Conservation (phyloP, 2,797 vertebrate genomes). For the Ciconia nigra region DNA sequence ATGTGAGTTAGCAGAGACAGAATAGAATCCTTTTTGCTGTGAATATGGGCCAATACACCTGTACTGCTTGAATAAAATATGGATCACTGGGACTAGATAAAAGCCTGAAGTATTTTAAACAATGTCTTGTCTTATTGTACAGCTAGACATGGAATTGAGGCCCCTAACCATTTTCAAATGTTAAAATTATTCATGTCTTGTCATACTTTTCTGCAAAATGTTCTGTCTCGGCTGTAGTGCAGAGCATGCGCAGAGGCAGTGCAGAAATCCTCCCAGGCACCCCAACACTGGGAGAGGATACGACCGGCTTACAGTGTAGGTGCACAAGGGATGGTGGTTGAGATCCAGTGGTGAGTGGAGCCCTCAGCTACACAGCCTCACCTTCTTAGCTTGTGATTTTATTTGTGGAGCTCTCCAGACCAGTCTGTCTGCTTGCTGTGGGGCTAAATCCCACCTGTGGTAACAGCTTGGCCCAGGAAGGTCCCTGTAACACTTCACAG, state of each 20-base stretch:
- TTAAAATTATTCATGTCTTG: background rate
- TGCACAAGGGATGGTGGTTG: background rate
- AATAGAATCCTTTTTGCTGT: background rate
- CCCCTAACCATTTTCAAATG: background rate
- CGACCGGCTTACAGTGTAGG: accelerated
- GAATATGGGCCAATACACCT: background rate
- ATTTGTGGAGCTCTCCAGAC: background rate
- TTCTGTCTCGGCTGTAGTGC: background rate
- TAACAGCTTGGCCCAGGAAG: background rate
- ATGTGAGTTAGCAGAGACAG: background rate
- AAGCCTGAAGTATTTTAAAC: background rate
- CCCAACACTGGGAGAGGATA: accelerated
- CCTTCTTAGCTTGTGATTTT: background rate
- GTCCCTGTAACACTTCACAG: no score
- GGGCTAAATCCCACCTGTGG: no score
- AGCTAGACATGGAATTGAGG: background rate
- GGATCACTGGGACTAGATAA: background rate
- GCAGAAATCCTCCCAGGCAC: background rate
- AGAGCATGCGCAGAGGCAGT: no score
- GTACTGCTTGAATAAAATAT: background rate
- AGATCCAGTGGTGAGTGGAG: no score
- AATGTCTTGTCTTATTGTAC: background rate
- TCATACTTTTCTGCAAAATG: background rate
- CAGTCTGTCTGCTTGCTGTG: no score
- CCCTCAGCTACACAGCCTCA: background rate